Percentiles rank a stretch among this genome's conserved stretches.
Conservation (phyloP, 2,113 vertebrate genomes). For the Garra rufa region DNA sequence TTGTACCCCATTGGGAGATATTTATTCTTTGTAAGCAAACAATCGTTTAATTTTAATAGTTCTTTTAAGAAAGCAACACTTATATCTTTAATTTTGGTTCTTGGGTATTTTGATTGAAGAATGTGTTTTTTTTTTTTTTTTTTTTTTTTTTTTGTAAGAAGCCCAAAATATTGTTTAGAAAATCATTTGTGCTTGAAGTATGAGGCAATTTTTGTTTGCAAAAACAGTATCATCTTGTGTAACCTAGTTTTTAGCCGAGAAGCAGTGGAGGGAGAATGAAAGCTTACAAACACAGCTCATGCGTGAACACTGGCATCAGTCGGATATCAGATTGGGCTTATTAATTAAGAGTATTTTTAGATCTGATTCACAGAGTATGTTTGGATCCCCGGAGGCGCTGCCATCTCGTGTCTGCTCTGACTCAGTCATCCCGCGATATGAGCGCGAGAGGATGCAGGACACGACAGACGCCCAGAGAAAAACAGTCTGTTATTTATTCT, state of each 20-base stretch:
- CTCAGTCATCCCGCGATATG: constrained; percentile 20
- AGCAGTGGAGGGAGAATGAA: neutral
- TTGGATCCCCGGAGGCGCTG: constrained; percentile 38
- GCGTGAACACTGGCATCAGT: neutral
- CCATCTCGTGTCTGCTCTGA: constrained; percentile 17
- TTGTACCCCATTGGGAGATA: no score
- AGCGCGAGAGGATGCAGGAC: neutral
- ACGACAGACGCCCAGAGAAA: neutral
- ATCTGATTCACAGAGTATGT: constrained; percentile 4
- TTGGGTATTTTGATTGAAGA: neutral
- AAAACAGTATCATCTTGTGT: neutral
- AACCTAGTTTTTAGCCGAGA: neutral
- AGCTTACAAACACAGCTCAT: constrained; percentile 20
- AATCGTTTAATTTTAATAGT: no score
- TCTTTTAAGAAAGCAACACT: no score
- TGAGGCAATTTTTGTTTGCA: neutral
- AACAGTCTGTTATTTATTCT: constrained; percentile 23
- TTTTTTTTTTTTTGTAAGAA: no score
- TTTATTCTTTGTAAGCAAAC: no score
- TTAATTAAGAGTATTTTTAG: constrained; percentile 41
- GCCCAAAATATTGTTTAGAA: neutral
- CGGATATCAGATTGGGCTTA: constrained; percentile 1
- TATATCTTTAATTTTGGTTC: neutral
- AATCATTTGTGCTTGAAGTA: neutral
- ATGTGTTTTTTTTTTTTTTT: no score